phyloP scores from a whole-genome alignment of 2,888 invertebrate species.

The Synanthedon vespiformis region DNA sequence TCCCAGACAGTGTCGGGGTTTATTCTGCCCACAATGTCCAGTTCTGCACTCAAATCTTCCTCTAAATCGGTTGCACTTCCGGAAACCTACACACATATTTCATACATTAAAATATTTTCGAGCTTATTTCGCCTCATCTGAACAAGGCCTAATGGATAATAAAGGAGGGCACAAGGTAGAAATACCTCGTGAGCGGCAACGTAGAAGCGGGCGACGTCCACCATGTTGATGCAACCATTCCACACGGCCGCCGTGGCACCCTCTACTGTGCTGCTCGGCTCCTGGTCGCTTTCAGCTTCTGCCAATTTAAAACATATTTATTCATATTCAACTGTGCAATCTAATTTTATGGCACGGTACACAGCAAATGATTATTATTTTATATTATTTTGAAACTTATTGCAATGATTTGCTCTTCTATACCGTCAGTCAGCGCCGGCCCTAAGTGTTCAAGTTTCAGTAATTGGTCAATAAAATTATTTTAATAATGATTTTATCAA shows the following conservation, averaged over 20 bases:
- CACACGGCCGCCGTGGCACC: slow-evolving; percentile 71
- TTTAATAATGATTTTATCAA: too few relatives aligned
- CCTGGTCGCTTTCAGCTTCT: slow-evolving; percentile 79
- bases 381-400: too few relatives aligned
- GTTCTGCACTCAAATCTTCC: slow-evolving; percentile 79
- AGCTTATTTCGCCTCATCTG: too few relatives aligned
- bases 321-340: background rate
- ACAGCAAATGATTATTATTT: background rate
- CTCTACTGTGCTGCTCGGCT: slow-evolving; percentile 82
- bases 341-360: background rate
- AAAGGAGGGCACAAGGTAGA: too few relatives aligned
- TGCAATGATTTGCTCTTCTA: too few relatives aligned
- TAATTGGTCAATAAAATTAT: background rate
- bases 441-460: background rate
- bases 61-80: slow-evolving; percentile 77
- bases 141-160: too few relatives aligned
- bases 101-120: too few relatives aligned
- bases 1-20: slow-evolving; percentile 93
- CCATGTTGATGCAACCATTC: slow-evolving; percentile 90
- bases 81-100: slow-evolving; percentile 40
- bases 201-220: slow-evolving; percentile 89
- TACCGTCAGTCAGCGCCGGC: too few relatives aligned
- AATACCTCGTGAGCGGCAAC: slow-evolving; percentile 82
- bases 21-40: slow-evolving; percentile 93
- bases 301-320: slow-evolving; percentile 9